Evolutionary conservation across 2,113 vertebrate genomes (phyloP), one percentile per base, ranked within the genome.

Genomic region (Hiodon tergisus): DNA sequence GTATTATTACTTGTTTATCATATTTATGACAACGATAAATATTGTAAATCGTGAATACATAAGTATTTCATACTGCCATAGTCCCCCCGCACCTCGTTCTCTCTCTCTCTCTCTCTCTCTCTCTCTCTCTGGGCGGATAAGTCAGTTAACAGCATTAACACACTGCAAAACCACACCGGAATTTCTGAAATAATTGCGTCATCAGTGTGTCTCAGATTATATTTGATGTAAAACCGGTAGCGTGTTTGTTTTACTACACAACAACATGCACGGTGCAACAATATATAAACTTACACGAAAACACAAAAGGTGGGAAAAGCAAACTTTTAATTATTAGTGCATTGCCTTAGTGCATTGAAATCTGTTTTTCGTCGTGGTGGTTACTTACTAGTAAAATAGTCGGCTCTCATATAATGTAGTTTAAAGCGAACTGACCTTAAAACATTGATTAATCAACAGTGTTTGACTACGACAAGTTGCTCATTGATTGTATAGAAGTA

Each of bases 81-180:
- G 48, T 76, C 68, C 77, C 71, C 62, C 67, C n/a, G n/a, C n/a
- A 31, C 31, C 31, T 69, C 67, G 71, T 65, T 77, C 63, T 78
- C 74, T 74, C 67, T 74, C 78, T 78, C 81, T 77, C 68, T 75
- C 65, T 73, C 78, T 76, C 81, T 73, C 60, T 72, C 66, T 76
- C 65, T 72, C 67, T 79, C 54, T 63, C 6, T 78, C 31, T 31
- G 31, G 31, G 31, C 31, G 17, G 54, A 65, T 70, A 78, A 76
- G 76, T 67, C 72, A 77, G 17, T 61, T 2, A 3, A 11, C 60
- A 53, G 46, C 60, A 55, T 55, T 55, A 73, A 52, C 72, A 74
- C 77, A 65, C 76, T 76, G 69, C 67, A 69, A 81, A 81, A 82
- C 88, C 89, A 80, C 89, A 89, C 83, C 87, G 88, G 88, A 90